These are phyloP conservation scores for Colius striatus DNA, from an alignment of 2,113 vertebrate genomes.

Conservation along the genomic window DNA sequence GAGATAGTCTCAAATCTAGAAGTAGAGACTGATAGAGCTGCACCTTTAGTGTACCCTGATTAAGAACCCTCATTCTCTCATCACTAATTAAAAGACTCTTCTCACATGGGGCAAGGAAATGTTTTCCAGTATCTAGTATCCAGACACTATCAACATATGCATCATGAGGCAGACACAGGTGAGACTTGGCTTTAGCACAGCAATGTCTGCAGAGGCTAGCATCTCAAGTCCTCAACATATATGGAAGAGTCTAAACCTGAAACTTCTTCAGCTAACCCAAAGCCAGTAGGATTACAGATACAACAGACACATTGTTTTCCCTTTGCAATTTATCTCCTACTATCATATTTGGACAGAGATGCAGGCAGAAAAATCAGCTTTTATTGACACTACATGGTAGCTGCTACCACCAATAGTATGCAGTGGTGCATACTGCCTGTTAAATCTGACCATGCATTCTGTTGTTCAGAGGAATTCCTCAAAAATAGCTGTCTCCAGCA, in stretches of 20 bases:
- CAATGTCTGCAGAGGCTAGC: not conserved
- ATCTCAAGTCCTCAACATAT: not conserved
- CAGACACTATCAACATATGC: not conserved
- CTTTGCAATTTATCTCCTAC: not conserved
- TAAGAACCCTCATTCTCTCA: not conserved
- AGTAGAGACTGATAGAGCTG: not conserved
- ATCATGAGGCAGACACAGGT: not conserved
- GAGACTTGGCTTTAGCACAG: not conserved
- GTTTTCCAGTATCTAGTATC: not conserved
- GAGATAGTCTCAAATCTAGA: not conserved
- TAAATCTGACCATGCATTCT: not conserved
- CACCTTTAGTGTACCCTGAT: not conserved
- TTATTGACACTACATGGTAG: not conserved
- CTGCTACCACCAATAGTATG: not conserved
- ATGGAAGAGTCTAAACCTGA: not conserved
- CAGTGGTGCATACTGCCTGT: accelerated
- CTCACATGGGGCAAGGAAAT: not conserved
- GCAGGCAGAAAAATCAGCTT: not conserved
- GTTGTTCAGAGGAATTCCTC: not conserved
- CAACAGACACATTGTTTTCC: not conserved
- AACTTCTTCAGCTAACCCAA: not conserved
- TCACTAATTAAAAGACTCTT: not conserved
- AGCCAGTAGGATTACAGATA: not conserved
- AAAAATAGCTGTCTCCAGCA: not conserved
- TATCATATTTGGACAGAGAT: not conserved